Conservation (phyloP, 2,113 vertebrate genomes). For the Ardeotis arabs region DNA sequence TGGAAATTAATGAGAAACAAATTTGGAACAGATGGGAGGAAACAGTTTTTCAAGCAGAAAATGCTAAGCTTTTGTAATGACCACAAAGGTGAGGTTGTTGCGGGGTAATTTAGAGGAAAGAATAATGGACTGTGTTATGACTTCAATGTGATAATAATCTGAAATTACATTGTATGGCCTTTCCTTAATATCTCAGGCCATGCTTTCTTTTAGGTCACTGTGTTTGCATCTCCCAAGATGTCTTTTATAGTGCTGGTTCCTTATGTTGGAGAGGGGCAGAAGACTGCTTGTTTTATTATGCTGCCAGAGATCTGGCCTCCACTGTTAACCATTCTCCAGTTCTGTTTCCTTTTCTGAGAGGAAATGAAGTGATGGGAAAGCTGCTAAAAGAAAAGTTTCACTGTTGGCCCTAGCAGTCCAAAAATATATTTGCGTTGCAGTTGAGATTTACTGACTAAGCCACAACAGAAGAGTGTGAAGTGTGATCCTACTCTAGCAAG, state of each 20-base stretch:
- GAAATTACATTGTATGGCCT: background rate
- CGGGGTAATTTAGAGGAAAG: background rate
- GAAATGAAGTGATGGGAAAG: background rate
- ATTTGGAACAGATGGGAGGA: background rate
- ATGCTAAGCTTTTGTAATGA: background rate
- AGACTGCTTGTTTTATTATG: background rate
- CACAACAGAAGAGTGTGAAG: background rate
- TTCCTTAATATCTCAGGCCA: background rate
- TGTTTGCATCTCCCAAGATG: background rate
- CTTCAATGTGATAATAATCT: background rate
- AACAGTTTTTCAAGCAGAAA: background rate
- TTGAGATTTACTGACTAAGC: background rate
- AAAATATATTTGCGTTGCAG: background rate
- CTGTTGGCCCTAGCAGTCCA: background rate
- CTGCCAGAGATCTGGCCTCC: background rate
- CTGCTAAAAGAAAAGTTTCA: background rate
- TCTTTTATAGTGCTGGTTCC: background rate
- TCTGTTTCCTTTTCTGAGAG: background rate
- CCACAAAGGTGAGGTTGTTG: background rate
- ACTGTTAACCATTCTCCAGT: background rate
- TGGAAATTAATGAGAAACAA: constrained; percentile 34
- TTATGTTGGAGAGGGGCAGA: background rate
- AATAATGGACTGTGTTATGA: background rate
- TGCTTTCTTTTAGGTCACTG: background rate
- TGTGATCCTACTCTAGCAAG: background rate